phyloP scores from a whole-genome alignment of 2,888 invertebrate species.

The Epinotia bilunana region DNA sequence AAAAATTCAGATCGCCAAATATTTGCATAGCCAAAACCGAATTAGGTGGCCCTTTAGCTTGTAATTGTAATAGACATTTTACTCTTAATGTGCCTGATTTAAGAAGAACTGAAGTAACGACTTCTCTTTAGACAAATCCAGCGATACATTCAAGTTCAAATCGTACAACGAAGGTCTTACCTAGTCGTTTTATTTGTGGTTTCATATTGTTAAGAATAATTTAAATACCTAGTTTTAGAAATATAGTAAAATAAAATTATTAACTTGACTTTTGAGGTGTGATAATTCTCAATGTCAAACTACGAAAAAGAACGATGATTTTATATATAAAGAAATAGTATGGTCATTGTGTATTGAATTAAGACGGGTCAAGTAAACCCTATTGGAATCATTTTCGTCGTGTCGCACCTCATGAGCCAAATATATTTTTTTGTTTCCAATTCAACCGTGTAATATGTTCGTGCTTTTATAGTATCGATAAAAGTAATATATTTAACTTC shows the following conservation, averaged over 20 bases:
- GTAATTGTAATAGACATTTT: constrained; percentile 79
- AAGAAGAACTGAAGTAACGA: constrained; percentile 71
- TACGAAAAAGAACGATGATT: background rate
- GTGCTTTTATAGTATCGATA: background rate
- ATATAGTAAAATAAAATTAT: background rate
- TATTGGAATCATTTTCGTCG: background rate
- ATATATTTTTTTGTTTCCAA: background rate
- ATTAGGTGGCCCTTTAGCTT: constrained; percentile 70
- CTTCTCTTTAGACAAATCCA: constrained; percentile 62
- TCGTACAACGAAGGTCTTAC: constrained; percentile 59
- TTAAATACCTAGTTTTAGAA: constrained; percentile 11
- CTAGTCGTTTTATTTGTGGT: constrained; percentile 72
- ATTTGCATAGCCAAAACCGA: constrained; percentile 74
- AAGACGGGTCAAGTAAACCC: background rate
- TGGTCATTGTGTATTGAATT: too few relatives aligned
- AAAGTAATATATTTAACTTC: background rate
- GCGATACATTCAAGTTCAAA: constrained; percentile 49
- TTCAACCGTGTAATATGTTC: background rate
- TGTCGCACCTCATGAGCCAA: too few relatives aligned
- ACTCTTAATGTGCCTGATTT: constrained; percentile 75
- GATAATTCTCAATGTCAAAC: background rate
- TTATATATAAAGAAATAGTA: background rate
- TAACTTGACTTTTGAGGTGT: constrained; percentile 13
- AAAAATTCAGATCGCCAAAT: constrained; percentile 75
- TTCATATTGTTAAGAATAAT: constrained; percentile 35